phyloP scores from a whole-genome alignment of 1,140 invertebrate genomes.

The Bombus impatiens region DNA sequence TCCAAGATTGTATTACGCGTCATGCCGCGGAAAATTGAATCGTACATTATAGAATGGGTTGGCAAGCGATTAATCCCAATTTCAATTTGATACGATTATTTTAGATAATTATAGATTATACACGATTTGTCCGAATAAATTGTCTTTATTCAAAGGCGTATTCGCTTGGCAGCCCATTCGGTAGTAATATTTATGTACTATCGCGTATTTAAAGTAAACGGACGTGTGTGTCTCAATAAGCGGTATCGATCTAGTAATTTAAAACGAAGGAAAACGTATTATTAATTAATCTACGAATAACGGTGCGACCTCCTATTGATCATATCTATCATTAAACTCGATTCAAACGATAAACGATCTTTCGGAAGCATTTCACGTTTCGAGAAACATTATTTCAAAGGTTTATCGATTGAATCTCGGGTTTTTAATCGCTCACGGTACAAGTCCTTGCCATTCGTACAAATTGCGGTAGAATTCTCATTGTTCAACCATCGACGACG shows the following conservation, averaged over 20 bases:
- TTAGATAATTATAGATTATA: not conserved
- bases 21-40: conserved; percentile 26
- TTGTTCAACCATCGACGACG: not conserved
- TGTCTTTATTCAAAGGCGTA: not conserved
- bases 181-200: conserved; percentile 49
- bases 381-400: not conserved
- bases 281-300: conserved; percentile 45
- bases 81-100: not conserved
- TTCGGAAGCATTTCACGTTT: not conserved
- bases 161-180: conserved; percentile 3
- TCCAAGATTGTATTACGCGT: conserved; percentile 36
- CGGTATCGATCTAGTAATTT: conserved; percentile 59
- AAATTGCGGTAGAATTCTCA: conserved; percentile 37
- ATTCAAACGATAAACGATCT: not conserved
- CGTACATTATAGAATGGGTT: conserved; percentile 15
- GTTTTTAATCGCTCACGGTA: conserved; percentile 32
- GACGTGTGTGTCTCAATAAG: conserved; percentile 41
- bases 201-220: conserved; percentile 50
- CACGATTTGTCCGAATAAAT: not conserved
- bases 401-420: not conserved
- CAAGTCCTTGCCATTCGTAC: conserved; percentile 39
- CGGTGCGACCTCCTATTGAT: conserved; percentile 43
- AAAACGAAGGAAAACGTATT: conserved; percentile 21
- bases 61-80: not conserved
- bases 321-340: conserved; percentile 25